A percentile compares a stretch with the other conserved stretches of the same genome.
Evolutionary conservation across 2,888 invertebrate species (phyloP).

Genomic region (Cactoblastis cactorum): DNA sequence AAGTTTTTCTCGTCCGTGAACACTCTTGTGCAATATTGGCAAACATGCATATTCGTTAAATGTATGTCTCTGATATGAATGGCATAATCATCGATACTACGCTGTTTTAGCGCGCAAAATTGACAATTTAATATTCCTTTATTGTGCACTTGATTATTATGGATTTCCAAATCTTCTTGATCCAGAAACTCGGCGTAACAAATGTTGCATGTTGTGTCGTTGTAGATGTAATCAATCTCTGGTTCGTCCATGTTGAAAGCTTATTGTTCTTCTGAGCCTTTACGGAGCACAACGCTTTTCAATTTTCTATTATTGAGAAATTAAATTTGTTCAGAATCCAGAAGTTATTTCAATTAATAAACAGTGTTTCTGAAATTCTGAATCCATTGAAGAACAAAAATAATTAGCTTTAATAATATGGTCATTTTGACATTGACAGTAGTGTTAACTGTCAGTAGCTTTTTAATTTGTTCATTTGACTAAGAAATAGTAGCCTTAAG

Average conservation of each 20-base stretch:
- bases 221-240: constrained; percentile 18
- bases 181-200: constrained; percentile 61
- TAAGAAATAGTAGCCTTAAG: too few relatives aligned
- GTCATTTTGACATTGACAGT: too few relatives aligned
- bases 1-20: constrained; percentile 30
- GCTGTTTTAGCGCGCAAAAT: constrained; percentile 37
- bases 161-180: constrained; percentile 46
- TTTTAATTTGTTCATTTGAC: too few relatives aligned
- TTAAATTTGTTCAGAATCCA: too few relatives aligned
- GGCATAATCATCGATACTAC: constrained; percentile 38
- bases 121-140: constrained; percentile 32
- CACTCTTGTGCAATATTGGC: constrained; percentile 43
- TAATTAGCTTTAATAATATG: too few relatives aligned
- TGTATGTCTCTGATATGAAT: constrained; percentile 49
- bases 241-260: background rate
- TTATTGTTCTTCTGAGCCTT: background rate
- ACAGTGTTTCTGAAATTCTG: too few relatives aligned
- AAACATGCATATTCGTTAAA: constrained; percentile 34
- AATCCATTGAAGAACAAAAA: too few relatives aligned
- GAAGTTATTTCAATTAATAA: too few relatives aligned
- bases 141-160: constrained; percentile 47
- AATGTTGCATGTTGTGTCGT: constrained; percentile 43
- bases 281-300: background rate
- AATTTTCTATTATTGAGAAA: background rate
- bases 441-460: too few relatives aligned